A percentile compares a stretch with the other conserved stretches of the same genome.
Evolutionary conservation across 2,888 invertebrate species (phyloP).

Genomic region (Bhutanitis thaidina): DNA sequence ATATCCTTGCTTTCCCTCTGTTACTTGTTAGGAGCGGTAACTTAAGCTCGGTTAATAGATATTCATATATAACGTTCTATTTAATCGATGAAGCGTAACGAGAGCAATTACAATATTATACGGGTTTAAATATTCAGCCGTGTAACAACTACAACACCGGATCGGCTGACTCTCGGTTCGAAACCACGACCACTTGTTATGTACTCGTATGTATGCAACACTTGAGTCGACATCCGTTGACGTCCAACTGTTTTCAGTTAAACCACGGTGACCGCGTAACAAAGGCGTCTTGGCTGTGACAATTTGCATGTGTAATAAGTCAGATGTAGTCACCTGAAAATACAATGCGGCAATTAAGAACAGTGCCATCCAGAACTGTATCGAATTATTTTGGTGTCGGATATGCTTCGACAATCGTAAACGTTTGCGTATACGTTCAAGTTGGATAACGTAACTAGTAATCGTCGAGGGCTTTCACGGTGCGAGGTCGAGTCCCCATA

Average conservation of each 20-base stretch:
- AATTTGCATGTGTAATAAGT: slow-evolving; percentile 49
- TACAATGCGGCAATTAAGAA: slow-evolving; percentile 44
- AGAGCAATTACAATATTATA: neutral
- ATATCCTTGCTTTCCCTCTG: neutral
- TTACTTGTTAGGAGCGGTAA: neutral
- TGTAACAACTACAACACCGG: neutral
- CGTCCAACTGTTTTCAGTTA: slow-evolving; percentile 67
- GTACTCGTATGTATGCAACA: slow-evolving; percentile 57
- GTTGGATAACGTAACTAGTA: slow-evolving; percentile 2
- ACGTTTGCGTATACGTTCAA: slow-evolving; percentile 3
- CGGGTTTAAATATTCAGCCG: neutral
- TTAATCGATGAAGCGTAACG: neutral
- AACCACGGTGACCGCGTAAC: slow-evolving; percentile 51
- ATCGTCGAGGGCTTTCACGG: slow-evolving; percentile 53
- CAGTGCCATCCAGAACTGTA: slow-evolving; percentile 20
- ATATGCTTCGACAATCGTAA: slow-evolving; percentile 22
- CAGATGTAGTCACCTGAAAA: slow-evolving; percentile 32
- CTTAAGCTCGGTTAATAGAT: neutral
- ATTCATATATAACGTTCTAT: neutral
- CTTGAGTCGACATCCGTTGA: slow-evolving; percentile 61
- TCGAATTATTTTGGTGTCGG: slow-evolving; percentile 4
- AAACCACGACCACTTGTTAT: slow-evolving; percentile 51
- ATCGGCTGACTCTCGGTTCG: neutral
- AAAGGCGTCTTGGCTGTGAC: slow-evolving; percentile 45
- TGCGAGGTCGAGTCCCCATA: slow-evolving; percentile 70